Percentiles rank a stretch among this genome's conserved stretches.
Evolutionary conservation across 1,140 invertebrate species (phyloP).

Genomic region (Hestina assimilis): DNA sequence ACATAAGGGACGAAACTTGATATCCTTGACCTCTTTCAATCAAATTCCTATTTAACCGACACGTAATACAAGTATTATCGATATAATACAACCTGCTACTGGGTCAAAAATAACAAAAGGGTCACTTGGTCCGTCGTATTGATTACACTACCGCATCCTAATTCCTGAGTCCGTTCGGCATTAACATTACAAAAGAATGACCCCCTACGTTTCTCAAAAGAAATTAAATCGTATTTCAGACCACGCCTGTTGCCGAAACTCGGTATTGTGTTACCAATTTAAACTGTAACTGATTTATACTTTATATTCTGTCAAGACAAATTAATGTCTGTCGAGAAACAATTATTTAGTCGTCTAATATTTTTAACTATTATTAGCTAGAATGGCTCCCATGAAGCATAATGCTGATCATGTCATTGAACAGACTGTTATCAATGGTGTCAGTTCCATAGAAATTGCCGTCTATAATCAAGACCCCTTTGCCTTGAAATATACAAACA

Average conservation of each 20-base stretch:
- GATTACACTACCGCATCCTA: slow-evolving; percentile 49
- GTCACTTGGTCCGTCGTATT: slow-evolving; percentile 40
- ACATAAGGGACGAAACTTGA: slow-evolving; percentile 13
- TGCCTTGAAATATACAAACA: slow-evolving; percentile 57
- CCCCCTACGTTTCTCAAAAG: slow-evolving; percentile 41
- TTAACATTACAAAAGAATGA: slow-evolving; percentile 61
- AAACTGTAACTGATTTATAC: slow-evolving; percentile 36
- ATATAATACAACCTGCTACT: slow-evolving; percentile 52
- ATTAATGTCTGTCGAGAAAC: slow-evolving; percentile 6
- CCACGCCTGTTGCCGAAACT: slow-evolving; percentile 35
- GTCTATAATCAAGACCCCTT: slow-evolving; percentile 50
- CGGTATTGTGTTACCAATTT: slow-evolving; percentile 29
- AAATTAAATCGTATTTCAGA: slow-evolving; percentile 31
- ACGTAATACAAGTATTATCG: slow-evolving; percentile 35
- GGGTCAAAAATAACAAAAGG: slow-evolving; percentile 57
- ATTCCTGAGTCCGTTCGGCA: slow-evolving; percentile 29
- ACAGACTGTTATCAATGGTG: slow-evolving; percentile 23
- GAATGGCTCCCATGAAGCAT: neutral
- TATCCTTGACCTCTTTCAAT: slow-evolving; percentile 28
- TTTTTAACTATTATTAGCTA: slow-evolving; percentile 23
- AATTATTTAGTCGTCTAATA: slow-evolving; percentile 5
- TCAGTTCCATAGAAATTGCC: slow-evolving; percentile 36
- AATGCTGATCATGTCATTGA: slow-evolving; percentile 1
- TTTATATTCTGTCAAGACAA: slow-evolving; percentile 9
- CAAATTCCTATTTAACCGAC: slow-evolving; percentile 17